Evolutionary conservation across 2,888 invertebrate genomes (phyloP), one percentile per base, ranked within the genome.

Genomic region (Hermodice carunculata): DNA sequence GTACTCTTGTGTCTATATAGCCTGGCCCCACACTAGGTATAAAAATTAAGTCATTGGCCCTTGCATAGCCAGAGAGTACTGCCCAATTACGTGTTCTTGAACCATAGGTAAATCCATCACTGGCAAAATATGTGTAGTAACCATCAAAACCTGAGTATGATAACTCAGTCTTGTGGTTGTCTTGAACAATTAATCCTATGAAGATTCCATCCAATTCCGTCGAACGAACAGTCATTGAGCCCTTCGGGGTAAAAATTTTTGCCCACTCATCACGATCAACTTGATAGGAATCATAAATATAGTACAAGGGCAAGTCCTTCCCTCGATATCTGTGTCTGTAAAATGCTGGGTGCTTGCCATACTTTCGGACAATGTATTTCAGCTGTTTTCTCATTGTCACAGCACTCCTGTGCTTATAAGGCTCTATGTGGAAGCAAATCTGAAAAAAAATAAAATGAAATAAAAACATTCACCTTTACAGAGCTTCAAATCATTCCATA

Each of bases 1-100:
- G 82, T 2, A 89, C 89, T 76, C 89, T 71, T 0, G 90, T 89
- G 75, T 92, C 92, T 5, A 90, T 88, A 81, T 91, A 92, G 24
- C 92, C 92, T 1, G 92, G 92, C 0, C 91, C 91, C 8, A 92
- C 89, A 22, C 91, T 91, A 14, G 92, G 92, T 61, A 91, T 88
- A 79, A 92, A 92, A 29, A 82, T 32, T 57, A 81, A 57, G 29
- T 74, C 69, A 24, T 73, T 71, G 0, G 63, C 37, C 28, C 66
- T 62, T 3, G 81, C 80, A 69, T 73, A 75, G n/a, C 67, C 31
- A 4, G 73, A 58, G 11, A 83, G 66, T 8, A 53, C 32, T 11
- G 57, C 61, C 85, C 85, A 85, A 49, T 78, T 76, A 4, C 62
- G 62, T 71, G 77, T 90, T 1, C 90, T 89, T 65, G 91, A 90